Evolutionary conservation across 2,888 invertebrate species (phyloP), one percentile per base, ranked within the genome.

Genomic region (Strigamia transsilvanica): DNA sequence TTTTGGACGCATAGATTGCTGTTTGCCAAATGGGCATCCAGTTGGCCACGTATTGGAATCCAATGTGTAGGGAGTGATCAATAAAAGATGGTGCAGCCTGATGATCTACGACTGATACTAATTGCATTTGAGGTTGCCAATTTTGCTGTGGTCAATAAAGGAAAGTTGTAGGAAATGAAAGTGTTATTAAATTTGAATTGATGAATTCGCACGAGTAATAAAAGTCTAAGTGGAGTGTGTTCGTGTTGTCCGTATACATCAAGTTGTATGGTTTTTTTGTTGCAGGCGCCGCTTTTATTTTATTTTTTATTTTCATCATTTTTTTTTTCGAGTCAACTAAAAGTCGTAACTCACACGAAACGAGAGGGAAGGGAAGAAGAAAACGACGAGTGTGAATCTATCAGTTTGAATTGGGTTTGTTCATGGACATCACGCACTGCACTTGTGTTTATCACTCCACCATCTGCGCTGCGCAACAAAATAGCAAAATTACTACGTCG

Each of bases 381-480:
- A 73, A 73, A 73, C 32, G 56, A 73, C 27, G 32, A 73, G 73
- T 73, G 73, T 73, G 73, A 73, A 73, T 73, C 73, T 27, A 73
- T 73, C 73, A 73, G 66, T 66, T 27, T 27, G 73, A 73, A 73
- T 73, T 73, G 73, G 56, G 73, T 73, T 73, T 73, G 73, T 73
- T 73, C 73, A 73, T 73, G 73, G 73, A 32, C 73, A 73, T 73
- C 73, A 73, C 73, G 73, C 73, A 73, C 73, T 73, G 13, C 73
- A 73, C 73, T 73, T 32, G 73, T 73, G 73, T 73, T 73, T 73
- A 73, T 73, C 73, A 32, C 73, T n/a, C 27, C 27, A 32, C 27
- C 73, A 73, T 73, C 73, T 73, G 73, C 23, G 73, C 73, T 4
- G 73, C 6, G 73, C 32, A 32, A 73, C 73, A 73, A 73, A 73